Evolutionary conservation across 2,888 invertebrate genomes (phyloP).

Genomic region (Folsomia manolachei): DNA sequence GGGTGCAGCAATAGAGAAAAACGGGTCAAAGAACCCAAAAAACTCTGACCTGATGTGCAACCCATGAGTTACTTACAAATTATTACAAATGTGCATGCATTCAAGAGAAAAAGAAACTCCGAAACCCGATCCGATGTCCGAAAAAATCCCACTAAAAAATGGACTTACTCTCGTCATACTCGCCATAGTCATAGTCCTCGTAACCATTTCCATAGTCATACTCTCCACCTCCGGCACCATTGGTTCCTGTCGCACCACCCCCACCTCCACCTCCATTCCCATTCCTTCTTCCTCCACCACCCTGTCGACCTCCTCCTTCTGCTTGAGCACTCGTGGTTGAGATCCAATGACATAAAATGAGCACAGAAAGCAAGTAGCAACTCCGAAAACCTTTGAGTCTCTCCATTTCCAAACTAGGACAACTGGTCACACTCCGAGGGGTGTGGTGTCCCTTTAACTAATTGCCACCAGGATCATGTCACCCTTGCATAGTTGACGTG

Average conservation of each 20-base stretch:
- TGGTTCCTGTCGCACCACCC: slow-evolving; percentile 13
- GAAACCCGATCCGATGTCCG: background rate
- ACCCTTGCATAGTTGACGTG: too few species aligned
- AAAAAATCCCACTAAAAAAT: background rate
- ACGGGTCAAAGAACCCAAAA: slow-evolving; percentile 49
- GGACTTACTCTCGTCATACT: slow-evolving; percentile 49
- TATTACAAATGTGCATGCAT: background rate
- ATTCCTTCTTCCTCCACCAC: slow-evolving; percentile 12
- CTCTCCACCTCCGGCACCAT: slow-evolving; percentile 34
- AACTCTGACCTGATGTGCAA: slow-evolving; percentile 37
- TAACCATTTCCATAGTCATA: slow-evolving; percentile 43
- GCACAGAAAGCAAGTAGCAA: slow-evolving; percentile 32
- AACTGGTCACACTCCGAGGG: too few species aligned
- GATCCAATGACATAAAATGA: slow-evolving; percentile 46
- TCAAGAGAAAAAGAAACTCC: background rate
- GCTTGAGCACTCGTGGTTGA: slow-evolving; percentile 39
- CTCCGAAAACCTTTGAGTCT: slow-evolving; percentile 37
- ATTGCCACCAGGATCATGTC: too few species aligned
- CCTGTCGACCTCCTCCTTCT: slow-evolving; percentile 23
- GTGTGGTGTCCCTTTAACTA: too few species aligned
- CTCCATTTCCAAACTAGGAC: slow-evolving; percentile 21
- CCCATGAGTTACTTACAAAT: too few species aligned
- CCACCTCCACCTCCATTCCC: slow-evolving; percentile 24
- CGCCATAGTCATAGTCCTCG: slow-evolving; percentile 48
- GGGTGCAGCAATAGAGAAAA: slow-evolving; percentile 44